Evolutionary conservation across 2,888 invertebrate genomes (phyloP), one percentile per base, ranked within the genome.

Genomic region (Agonopterix subpropinquella): DNA sequence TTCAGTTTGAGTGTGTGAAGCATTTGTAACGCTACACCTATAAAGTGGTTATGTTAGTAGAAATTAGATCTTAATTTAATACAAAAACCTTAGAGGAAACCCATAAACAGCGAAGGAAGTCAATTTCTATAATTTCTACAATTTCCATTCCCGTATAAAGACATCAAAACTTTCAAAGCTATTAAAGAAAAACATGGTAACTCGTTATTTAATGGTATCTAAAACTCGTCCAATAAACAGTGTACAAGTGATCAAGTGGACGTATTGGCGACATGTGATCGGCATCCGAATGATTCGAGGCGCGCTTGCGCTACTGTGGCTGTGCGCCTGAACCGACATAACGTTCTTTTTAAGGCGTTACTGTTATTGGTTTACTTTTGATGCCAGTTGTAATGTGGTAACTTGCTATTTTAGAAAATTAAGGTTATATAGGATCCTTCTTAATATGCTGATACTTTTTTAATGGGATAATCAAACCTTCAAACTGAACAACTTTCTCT

Each of bases 161-260:
- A 41, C 51, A 46, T 51, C 47, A 51, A 39, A 28, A 47, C 43
- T 51, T 51, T 48, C 45, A 47, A 28, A 36, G 11, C 41, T 41
- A 8, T 45, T 39, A 18, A 39, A 41, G 11, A 13, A 41, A 46
- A 46, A 46, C 46, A 8, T 35, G 39, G 15, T 39, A 45, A 45
- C 45, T 39, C n/a, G 18, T 36, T 37, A n/a, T 42, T 43, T 47
- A 35, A 18, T 11, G 11, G 36, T 11, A 37, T 43, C 35, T 41
- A 4, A 46, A 44, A 45, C 42, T 43, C n/a, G 49, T 49, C 43
- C 45, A 48, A 53, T 51, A 50, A 50, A 49, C 43, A 44, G 49
- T 49, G 36, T 51, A 47, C 47, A 48, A 50, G 43, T 45, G 35
- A 49, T 49, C 44, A 43, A 13, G 42, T 36, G 41, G 44, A 45